Evolutionary conservation across 1,140 invertebrate species (phyloP).

Genomic region (Bicyclus anynana): DNA sequence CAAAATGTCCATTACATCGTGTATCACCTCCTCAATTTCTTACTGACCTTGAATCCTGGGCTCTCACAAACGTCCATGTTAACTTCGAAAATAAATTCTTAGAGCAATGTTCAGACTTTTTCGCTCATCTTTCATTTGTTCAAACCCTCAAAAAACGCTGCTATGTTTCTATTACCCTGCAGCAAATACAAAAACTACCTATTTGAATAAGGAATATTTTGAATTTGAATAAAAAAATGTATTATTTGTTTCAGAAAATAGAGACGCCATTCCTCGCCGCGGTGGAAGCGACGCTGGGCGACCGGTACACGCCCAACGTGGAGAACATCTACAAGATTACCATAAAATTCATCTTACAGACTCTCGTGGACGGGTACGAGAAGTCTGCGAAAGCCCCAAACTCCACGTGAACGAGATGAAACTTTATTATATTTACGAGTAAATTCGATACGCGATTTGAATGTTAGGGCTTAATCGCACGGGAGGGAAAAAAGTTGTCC

Average conservation of each 20-base stretch:
- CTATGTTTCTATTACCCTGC: too few relatives aligned
- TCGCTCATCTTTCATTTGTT: too few relatives aligned
- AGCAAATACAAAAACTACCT: too few relatives aligned
- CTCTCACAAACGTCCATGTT: too few relatives aligned
- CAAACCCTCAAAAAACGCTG: too few relatives aligned
- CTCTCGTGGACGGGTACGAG: conserved; percentile 89
- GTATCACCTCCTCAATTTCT: too few relatives aligned
- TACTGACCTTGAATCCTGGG: too few relatives aligned
- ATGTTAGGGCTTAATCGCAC: neutral
- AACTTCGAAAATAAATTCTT: too few relatives aligned
- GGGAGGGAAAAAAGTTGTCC: neutral
- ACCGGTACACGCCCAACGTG: conserved; percentile 94
- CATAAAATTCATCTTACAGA: conserved; percentile 94
- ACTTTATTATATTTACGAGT: neutral
- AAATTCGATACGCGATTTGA: neutral
- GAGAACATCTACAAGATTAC: conserved; percentile 94
- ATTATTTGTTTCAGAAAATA: conserved; percentile 85
- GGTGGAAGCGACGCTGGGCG: conserved; percentile 89
- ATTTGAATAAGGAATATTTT: too few relatives aligned
- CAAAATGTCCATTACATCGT: too few relatives aligned
- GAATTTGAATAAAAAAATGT: too few relatives aligned
- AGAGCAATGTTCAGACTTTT: too few relatives aligned
- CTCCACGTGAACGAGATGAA: conserved; percentile 45
- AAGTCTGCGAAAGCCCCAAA: conserved; percentile 73
- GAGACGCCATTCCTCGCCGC: conserved; percentile 92